Percentiles rank a stretch among this genome's conserved stretches.
These are phyloP conservation scores for Schizotus pectinicornis DNA, from an alignment of 2,888 invertebrate species.

Conservation along the genomic window DNA sequence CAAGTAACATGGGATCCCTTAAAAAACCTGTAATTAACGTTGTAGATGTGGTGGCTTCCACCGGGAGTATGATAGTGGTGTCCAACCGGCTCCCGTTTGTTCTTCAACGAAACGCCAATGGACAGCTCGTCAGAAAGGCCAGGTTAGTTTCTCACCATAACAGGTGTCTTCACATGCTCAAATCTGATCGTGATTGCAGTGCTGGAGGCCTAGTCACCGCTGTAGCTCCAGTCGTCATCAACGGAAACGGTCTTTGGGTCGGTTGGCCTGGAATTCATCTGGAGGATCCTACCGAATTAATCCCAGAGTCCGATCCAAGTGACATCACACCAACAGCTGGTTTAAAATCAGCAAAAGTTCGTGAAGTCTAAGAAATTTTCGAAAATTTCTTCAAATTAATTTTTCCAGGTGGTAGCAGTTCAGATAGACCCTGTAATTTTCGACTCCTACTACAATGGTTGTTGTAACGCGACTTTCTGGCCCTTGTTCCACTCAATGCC, in stretches of 20 bases:
- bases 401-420: conserved; percentile 77
- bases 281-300: conserved; percentile 75
- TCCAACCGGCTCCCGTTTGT: conserved; percentile 91
- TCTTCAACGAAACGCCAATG: conserved; percentile 74
- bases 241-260: conserved; percentile 85
- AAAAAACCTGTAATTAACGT: conserved; percentile 31
- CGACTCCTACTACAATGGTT: conserved; percentile 90
- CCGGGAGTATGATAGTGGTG: conserved; percentile 85
- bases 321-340: conserved; percentile 89
- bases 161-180: not conserved
- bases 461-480: conserved; percentile 92
- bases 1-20: conserved; percentile 17
- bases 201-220: conserved; percentile 91
- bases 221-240: conserved; percentile 87
- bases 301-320: conserved; percentile 85
- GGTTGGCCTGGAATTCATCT: conserved; percentile 91
- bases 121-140: conserved; percentile 80
- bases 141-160: conserved; percentile 69
- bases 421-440: conserved; percentile 77
- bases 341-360: conserved; percentile 79
- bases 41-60: conserved; percentile 57
- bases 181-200: conserved; percentile 60
- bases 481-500: conserved; percentile 93
- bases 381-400: not conserved
- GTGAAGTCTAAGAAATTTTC: conserved; percentile 26